Evolutionary conservation across 2,797 vertebrate species (phyloP), one percentile per base, ranked within the genome.

Genomic region (Pampus argenteus): DNA sequence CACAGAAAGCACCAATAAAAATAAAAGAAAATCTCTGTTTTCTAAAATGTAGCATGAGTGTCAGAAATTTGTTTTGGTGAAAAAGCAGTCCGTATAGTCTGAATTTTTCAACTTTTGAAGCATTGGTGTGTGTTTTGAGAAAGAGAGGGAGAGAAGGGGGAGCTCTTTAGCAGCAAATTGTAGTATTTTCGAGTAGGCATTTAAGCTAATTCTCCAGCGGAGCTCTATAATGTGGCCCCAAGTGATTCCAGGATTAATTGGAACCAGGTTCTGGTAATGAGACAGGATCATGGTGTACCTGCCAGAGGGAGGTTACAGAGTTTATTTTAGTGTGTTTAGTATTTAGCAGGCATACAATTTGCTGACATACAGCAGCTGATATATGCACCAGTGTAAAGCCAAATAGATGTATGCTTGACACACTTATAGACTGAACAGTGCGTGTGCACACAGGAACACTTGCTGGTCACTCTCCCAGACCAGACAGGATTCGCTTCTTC

Each of bases 401-500:
- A 58, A 38, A 54, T 34, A 51, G n/a, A 63, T 52, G 59, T 40
- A 34, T 60, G 52, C 77, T 58, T 79, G 22, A 45, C 54, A 25
- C 56, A 25, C 56, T 66, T 49, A 13, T 65, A 47, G n/a, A 25
- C 56, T 66, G 65, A 68, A 55, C 49, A 14, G 17, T 44, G 29
- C 9, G 2, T 20, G 57, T 23, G 36, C 34, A 57, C 31, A 26
- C 29, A 4, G 0, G 7, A 22, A n/a, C 22, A n/a, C 20, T 28
- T 31, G 29, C 9, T 8, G 50, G 54, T 63, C 26, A 56, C 48
- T 31, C 66, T 9, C 38, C 63, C 51, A 66, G 81, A 83, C 67
- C 71, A 74, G 80, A 88, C 83, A 73, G 48, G 76, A 73, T 70
- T 62, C 10, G 7, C 73, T 86, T 69, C 81, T 86, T 84, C 66